Conservation (phyloP, 2,888 invertebrate species). For the Epirrhoe alternata region DNA sequence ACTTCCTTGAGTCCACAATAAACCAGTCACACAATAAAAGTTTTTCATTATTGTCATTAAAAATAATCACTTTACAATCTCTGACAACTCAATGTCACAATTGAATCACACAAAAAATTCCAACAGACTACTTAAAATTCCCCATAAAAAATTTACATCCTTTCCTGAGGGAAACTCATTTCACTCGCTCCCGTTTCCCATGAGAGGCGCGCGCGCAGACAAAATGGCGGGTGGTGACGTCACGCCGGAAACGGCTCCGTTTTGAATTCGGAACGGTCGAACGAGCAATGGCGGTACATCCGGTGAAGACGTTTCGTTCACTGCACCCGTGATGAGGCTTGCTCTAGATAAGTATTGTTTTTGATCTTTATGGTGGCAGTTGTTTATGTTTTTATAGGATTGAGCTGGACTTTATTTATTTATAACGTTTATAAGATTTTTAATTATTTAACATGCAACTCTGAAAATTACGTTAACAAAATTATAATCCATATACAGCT, state of each 20-base stretch:
- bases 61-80: slow-evolving; percentile 22
- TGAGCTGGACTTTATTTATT: slow-evolving; percentile 16
- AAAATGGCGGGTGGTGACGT: slow-evolving; percentile 78
- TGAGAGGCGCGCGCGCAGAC: slow-evolving; percentile 68
- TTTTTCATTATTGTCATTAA: slow-evolving; percentile 11
- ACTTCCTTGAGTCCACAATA: neutral
- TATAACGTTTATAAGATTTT: neutral
- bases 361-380: slow-evolving; percentile 37
- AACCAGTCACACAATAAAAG: slow-evolving; percentile 6
- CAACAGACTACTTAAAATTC: slow-evolving; percentile 40
- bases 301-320: slow-evolving; percentile 84
- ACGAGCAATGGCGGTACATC: slow-evolving; percentile 84
- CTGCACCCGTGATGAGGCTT: slow-evolving; percentile 58
- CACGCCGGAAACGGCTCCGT: slow-evolving; percentile 83
- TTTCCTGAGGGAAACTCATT: slow-evolving; percentile 77
- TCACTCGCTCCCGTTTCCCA: slow-evolving; percentile 79
- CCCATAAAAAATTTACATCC: slow-evolving; percentile 56
- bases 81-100: slow-evolving; percentile 27
- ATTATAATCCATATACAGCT: neutral
- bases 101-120: slow-evolving; percentile 36
- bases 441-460: neutral
- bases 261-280: slow-evolving; percentile 85
- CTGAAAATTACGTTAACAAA: neutral
- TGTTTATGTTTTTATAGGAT: slow-evolving; percentile 19
- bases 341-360: slow-evolving; percentile 45